phyloP scores from a whole-genome alignment of 2,888 invertebrate species.

The Formica aserva region DNA sequence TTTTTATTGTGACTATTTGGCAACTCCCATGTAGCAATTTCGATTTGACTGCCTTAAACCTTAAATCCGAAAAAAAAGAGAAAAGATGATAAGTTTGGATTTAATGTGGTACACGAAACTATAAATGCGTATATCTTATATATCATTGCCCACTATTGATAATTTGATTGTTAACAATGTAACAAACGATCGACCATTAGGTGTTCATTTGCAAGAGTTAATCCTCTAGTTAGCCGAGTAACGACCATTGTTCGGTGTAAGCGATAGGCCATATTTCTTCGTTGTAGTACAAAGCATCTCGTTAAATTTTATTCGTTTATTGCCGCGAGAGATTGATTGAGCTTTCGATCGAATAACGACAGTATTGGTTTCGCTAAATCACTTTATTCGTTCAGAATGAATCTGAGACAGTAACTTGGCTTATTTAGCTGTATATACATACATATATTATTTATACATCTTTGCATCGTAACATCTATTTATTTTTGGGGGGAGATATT shows the following conservation, averaged over 20 bases:
- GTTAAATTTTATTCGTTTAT: conserved; percentile 52
- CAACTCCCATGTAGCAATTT: conserved; percentile 63
- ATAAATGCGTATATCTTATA: conserved; percentile 36
- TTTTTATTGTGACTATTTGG: conserved; percentile 6
- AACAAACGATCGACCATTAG: conserved; percentile 37
- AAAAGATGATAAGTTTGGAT: conserved; percentile 37
- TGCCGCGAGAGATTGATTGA: conserved; percentile 48
- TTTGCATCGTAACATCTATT: conserved; percentile 24
- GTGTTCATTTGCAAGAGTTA: conserved; percentile 40
- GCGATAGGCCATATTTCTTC: conserved; percentile 39
- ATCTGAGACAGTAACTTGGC: background rate
- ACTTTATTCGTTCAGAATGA: background rate
- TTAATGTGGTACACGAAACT: background rate
- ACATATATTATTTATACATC: background rate
- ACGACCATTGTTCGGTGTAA: conserved; percentile 36
- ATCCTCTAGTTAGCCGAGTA: conserved; percentile 21
- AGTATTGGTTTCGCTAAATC: conserved; percentile 11
- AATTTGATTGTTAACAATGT: conserved; percentile 55
- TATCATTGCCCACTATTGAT: conserved; percentile 30
- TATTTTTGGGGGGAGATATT: conserved; percentile 17
- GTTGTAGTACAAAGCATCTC: conserved; percentile 55
- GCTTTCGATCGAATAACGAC: conserved; percentile 62
- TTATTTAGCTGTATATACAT: conserved; percentile 19
- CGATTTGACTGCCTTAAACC: conserved; percentile 63
- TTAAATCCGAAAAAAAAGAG: conserved; percentile 21